Conservation (phyloP, 2,797 vertebrate species). For the Limnodromus scolopaceus region DNA sequence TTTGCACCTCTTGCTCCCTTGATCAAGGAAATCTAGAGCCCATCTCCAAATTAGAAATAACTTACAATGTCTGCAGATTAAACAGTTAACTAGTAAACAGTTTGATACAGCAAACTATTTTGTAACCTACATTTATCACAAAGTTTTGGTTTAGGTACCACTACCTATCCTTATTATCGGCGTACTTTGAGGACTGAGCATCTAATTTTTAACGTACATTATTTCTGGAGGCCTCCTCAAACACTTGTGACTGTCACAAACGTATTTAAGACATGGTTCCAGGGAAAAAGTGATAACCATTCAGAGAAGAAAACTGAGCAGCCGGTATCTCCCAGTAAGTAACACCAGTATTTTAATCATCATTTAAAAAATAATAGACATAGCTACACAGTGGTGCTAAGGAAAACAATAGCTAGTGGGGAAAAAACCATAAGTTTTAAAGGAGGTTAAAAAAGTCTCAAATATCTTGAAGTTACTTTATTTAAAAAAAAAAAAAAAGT, state of each 20-base stretch:
- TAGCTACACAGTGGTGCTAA: background rate
- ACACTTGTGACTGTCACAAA: background rate
- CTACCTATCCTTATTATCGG: background rate
- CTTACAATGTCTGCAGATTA: background rate
- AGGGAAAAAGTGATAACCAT: background rate
- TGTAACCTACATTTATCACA: background rate
- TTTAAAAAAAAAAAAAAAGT: background rate
- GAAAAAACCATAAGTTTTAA: background rate
- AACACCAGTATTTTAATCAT: background rate
- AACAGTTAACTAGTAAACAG: too few relatives aligned
- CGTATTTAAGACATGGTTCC: background rate
- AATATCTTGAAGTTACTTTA: background rate
- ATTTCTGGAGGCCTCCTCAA: background rate
- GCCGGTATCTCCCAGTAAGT: background rate
- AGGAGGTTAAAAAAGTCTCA: background rate
- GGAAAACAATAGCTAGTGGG: background rate
- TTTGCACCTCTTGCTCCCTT: background rate
- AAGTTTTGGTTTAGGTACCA: background rate
- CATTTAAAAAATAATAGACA: background rate
- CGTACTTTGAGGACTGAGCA: background rate
- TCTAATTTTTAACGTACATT: rapidly evolving
- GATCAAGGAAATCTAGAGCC: background rate
- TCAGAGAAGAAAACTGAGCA: background rate
- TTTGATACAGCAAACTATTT: background rate
- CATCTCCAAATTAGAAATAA: background rate